Base-by-base conservation (phyloP, 2,888 invertebrate genomes). In the Mesodorylaimus sp. region DNA sequence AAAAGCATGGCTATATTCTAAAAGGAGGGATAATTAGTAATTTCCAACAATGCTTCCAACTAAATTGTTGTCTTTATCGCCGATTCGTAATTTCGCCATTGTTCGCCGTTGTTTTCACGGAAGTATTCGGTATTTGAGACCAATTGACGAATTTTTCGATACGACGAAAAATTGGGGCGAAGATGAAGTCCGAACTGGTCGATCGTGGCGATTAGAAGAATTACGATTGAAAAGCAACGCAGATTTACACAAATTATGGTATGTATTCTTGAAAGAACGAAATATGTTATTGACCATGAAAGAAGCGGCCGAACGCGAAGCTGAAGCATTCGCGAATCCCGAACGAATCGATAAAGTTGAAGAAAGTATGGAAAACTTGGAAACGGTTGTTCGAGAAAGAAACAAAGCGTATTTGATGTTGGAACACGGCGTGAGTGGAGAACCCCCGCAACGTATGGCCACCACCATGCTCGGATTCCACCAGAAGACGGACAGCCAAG, bases 231-330 rank as follows among this genome's bases (percentile, higher is more conserved):
- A 95, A 70, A 87, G 87, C 44, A 95, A 91, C 66, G 74, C 78
- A 46, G 97, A 97, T 69, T 74, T 97, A 51, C 97, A 97, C 67
- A 91, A 95, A 72, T 71, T 97, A 52, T 97, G 97, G 95, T 91
- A 75, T 62, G 58, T 56, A 41, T 71, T 97, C 50, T 70, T 93
- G 48, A 99, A 95, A 71, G 97, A 99, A 70, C 76, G 80, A 49
- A 97, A 99, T 68, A 93, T 95, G 93, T 73, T 97, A 21, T 69
- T 86, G 55, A 93, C 95, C 1, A 91, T 95, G 93, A 81, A 80
- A 47, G 79, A 59, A 27, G 69, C 76, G 38, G 72, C 78, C 62
- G 21, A 39, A 39, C 41, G n/a, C n/a, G n/a, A n/a, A n/a, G 69
- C 71, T 55, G 36, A 53, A 10, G 47, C 53, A 25, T 50, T 64